A percentile compares a stretch with the other conserved stretches of the same genome.
Conservation (phyloP, 2,797 vertebrate genomes). For the Oreonectes daqikongensis region DNA sequence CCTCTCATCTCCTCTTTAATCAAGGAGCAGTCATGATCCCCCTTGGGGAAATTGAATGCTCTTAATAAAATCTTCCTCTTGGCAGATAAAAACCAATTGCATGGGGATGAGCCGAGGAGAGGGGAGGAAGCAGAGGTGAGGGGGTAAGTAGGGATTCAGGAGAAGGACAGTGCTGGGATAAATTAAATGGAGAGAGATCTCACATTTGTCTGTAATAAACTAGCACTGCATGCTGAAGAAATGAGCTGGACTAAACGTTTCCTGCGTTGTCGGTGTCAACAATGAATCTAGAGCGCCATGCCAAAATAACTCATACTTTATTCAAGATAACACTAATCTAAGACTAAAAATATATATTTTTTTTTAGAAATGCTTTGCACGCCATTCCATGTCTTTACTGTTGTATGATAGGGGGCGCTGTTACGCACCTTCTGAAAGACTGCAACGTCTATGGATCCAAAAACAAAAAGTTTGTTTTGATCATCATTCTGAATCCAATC, state of each 20-base stretch:
- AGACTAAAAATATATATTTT: too few species aligned
- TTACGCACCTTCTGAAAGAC: too few species aligned
- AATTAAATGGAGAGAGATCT: constrained; percentile 24
- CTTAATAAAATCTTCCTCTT: constrained; percentile 60
- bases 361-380: too few species aligned
- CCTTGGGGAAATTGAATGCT: constrained; percentile 42
- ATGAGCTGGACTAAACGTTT: not conserved
- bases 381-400: too few species aligned
- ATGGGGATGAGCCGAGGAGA: constrained; percentile 37
- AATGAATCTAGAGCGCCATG: too few species aligned
- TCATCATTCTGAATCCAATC: too few species aligned
- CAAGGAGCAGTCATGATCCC: constrained; percentile 53
- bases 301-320: too few species aligned
- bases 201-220: constrained; percentile 9
- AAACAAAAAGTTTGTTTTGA: too few species aligned
- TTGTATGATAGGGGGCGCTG: too few species aligned
- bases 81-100: constrained; percentile 57
- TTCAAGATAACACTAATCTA: too few species aligned
- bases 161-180: constrained; percentile 16
- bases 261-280: too few species aligned
- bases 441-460: too few species aligned
- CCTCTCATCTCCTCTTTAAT: constrained; percentile 55
- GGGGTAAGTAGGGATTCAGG: constrained; percentile 7
- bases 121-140: constrained; percentile 17
- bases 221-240: not conserved